Evolutionary conservation across 2,888 invertebrate genomes (phyloP), one percentile per base, ranked within the genome.

Genomic region (Tillus elongatus): DNA sequence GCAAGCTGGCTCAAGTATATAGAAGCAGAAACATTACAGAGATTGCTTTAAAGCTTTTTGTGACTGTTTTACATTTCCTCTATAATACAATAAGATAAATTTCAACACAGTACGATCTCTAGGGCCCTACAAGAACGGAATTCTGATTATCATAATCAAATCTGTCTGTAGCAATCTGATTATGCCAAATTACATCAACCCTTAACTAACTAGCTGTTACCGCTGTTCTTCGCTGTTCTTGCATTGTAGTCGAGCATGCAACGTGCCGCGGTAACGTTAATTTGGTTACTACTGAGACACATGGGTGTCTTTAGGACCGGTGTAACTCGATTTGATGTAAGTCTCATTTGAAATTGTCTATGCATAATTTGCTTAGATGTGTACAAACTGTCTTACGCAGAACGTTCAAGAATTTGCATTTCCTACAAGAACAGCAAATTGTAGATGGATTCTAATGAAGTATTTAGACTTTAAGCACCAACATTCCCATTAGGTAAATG

Each of bases 111-210:
- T n/a, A n/a, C n/a, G n/a, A n/a, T n/a, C n/a, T n/a, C n/a, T 19
- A 19, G 24, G n/a, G 24, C 6, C 6, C n/a, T 19, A 19, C 24
- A 19, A 19, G n/a, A 19, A 19, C 6, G 6, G 24, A 19, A 19
- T 53, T 47, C 51, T 43, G 54, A 61, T 62, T 61, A 60, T 57
- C 60, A 62, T 62, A 62, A 62, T 62, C 60, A 58, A 60, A 62
- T 62, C 57, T 53, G 49, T 52, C 49, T 49, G 51, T 46, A 49
- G 54, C 57, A 60, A 62, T 62, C 54, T 50, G 59, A 61, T 62
- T 62, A 61, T 51, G 44, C 49, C 51, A 54, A 60, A 62, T 60
- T 61, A 58, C 57, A 57, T 58, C 56, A 58, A 47, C 57, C 52
- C 58, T 56, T 54, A 57, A 59, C 59, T 60, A 60, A 58, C 60